phyloP scores from a whole-genome alignment of 2,113 vertebrate genomes.

The Trichomycterus rosablanca region DNA sequence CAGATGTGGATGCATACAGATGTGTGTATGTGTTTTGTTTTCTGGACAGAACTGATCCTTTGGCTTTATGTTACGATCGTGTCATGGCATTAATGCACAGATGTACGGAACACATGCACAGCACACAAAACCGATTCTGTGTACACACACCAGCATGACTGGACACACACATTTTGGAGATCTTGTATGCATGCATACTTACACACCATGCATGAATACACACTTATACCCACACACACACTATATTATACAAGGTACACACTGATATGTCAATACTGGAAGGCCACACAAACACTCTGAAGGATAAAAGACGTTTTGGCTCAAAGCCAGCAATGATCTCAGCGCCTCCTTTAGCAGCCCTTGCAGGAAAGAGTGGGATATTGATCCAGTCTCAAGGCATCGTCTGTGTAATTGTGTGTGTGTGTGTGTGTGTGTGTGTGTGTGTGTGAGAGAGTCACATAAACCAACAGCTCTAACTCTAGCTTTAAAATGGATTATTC shows the following conservation, averaged over 20 bases:
- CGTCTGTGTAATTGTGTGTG: conserved; percentile 28
- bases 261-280: conserved; percentile 39
- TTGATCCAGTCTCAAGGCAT: conserved; percentile 44
- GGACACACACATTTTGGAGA: no score
- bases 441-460: conserved; percentile 24
- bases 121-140: no score
- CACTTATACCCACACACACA: conserved; percentile 52
- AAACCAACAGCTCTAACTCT: conserved; percentile 22
- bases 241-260: conserved; percentile 41
- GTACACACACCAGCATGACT: no score
- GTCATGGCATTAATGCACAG: no score
- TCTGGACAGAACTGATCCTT: no score
- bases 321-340: conserved; percentile 44
- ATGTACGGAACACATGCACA: no score
- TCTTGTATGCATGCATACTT: not conserved
- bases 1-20: no score
- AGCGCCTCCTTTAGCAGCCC: conserved; percentile 44
- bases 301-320: conserved; percentile 46
- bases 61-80: no score
- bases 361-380: conserved; percentile 45
- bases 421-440: conserved; percentile 15
- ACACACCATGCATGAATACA: conserved; percentile 34
- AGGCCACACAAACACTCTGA: conserved; percentile 44
- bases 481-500: conserved; percentile 39
- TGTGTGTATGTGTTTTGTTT: no score